A percentile compares a stretch with the other conserved stretches of the same genome.
phyloP scores from a whole-genome alignment of 2,797 vertebrate genomes.

The Cossypha heuglini region DNA sequence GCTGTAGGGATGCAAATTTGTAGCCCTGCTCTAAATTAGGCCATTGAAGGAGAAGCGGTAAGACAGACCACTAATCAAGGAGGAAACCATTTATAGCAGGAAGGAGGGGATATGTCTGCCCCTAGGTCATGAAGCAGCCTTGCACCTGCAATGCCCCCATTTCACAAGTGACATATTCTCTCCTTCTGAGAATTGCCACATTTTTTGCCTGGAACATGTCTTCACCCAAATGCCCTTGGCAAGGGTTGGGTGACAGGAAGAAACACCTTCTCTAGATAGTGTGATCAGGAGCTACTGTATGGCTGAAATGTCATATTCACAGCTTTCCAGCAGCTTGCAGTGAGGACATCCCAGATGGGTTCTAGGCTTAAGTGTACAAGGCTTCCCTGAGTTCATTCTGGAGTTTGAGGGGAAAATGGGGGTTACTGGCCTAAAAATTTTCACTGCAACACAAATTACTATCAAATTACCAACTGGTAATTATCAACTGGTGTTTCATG shows the following conservation, averaged over 20 bases:
- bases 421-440: background rate
- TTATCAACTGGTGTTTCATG: background rate
- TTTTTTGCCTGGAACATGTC: background rate
- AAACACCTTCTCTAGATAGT: background rate
- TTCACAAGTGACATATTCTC: background rate
- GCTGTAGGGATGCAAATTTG: constrained; percentile 17
- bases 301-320: background rate
- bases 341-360: background rate
- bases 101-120: background rate
- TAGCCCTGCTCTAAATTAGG: constrained; percentile 9
- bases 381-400: background rate
- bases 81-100: background rate
- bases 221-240: background rate
- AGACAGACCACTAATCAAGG: constrained; percentile 34
- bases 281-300: fast-evolving
- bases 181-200: background rate
- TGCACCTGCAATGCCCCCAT: background rate
- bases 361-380: background rate
- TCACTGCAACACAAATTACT: background rate
- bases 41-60: background rate
- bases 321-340: background rate
- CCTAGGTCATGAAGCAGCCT: background rate
- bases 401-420: fast-evolving
- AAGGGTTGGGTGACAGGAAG: background rate
- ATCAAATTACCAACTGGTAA: too few species aligned